phyloP scores from a whole-genome alignment of 1,140 invertebrate species.

The Carposina sasakii region DNA sequence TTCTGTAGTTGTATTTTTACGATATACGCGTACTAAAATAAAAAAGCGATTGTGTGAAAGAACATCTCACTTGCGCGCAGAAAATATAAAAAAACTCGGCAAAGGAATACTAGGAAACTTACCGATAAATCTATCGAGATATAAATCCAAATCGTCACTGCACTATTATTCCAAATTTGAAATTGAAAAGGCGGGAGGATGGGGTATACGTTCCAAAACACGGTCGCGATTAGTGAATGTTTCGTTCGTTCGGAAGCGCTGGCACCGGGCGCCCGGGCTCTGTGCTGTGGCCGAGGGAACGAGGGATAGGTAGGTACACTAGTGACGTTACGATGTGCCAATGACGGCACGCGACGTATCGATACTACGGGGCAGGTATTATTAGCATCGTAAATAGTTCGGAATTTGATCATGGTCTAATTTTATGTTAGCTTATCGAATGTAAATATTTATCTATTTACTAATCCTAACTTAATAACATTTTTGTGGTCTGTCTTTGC shows the following conservation, averaged over 20 bases:
- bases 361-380: too few species aligned
- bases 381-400: too few species aligned
- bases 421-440: too few species aligned
- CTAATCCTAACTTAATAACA: too few species aligned
- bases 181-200: constrained; percentile 12
- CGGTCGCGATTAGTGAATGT: constrained; percentile 40
- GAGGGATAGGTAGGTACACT: constrained; percentile 22
- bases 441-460: too few species aligned
- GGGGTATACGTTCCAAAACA: constrained; percentile 44
- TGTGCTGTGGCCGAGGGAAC: constrained; percentile 26
- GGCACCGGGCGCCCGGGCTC: constrained; percentile 59
- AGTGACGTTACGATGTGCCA: constrained; percentile 34
- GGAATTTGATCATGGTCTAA: too few species aligned
- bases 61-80: constrained; percentile 17
- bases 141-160: constrained; percentile 45
- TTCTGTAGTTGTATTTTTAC: too few species aligned
- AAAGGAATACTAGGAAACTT: constrained; percentile 13
- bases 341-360: constrained; percentile 21
- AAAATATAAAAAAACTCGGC: constrained; percentile 5
- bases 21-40: too few species aligned
- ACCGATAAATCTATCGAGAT: constrained; percentile 26
- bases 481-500: too few species aligned
- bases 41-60: too few species aligned
- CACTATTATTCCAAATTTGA: constrained; percentile 26
- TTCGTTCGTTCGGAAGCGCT: constrained; percentile 65